Conservation (phyloP, 2,888 invertebrate genomes). For the Tortrix viridana region DNA sequence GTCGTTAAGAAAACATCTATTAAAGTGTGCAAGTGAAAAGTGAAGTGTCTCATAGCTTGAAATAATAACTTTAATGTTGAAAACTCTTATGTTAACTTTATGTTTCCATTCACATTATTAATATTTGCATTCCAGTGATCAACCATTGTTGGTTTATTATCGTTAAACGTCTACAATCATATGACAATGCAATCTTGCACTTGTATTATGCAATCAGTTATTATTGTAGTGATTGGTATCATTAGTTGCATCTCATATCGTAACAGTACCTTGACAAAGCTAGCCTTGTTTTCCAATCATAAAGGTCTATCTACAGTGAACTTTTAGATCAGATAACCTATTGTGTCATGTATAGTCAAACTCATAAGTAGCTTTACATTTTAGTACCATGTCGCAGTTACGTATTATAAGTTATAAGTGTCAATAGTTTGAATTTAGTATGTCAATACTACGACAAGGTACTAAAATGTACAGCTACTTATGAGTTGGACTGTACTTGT, state of each 20-base stretch:
- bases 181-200: background rate
- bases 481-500: no score
- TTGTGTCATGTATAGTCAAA: background rate
- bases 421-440: no score
- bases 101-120: no score
- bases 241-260: constrained; percentile 20
- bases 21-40: constrained; percentile 57
- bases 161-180: constrained; percentile 28
- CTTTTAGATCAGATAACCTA: constrained; percentile 44
- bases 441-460: no score
- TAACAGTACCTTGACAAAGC: constrained; percentile 41
- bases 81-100: background rate
- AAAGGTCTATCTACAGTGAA: constrained; percentile 55
- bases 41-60: background rate
- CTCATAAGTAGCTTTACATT: background rate
- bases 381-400: no score
- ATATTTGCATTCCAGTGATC: constrained; percentile 40
- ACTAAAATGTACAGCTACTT: no score
- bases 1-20: constrained; percentile 80
- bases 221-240: background rate
- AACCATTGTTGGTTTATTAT: constrained; percentile 30
- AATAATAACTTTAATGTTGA: background rate
- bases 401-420: no score
- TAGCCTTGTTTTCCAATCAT: constrained; percentile 52
- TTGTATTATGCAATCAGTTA: background rate